Evolutionary conservation across 1,140 invertebrate species (phyloP).

Genomic region (Galleria mellonella): DNA sequence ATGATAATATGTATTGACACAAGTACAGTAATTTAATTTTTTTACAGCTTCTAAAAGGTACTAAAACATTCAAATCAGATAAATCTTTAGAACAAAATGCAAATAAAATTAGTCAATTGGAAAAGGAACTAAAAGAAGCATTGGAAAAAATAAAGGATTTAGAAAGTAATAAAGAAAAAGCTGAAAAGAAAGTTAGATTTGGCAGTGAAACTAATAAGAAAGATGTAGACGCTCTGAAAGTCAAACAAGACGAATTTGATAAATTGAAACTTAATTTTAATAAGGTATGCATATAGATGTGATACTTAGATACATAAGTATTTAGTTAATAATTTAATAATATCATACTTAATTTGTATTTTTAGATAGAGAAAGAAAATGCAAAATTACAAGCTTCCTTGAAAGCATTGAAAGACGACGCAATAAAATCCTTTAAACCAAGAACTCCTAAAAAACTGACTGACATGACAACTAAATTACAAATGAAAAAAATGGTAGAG

Average conservation of each 20-base stretch:
- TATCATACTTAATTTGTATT: slow-evolving; percentile 9
- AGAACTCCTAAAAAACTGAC: slow-evolving; percentile 80
- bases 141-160: slow-evolving; percentile 78
- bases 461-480: slow-evolving; percentile 81
- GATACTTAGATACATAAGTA: slow-evolving; percentile 3
- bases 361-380: slow-evolving; percentile 76
- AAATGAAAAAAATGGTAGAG: slow-evolving; percentile 85
- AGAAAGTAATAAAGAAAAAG: slow-evolving; percentile 72
- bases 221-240: slow-evolving; percentile 73
- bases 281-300: slow-evolving; percentile 36
- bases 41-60: slow-evolving; percentile 67
- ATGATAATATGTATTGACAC: too few relatives aligned
- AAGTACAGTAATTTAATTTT: slow-evolving; percentile 3
- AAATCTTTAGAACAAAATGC: slow-evolving; percentile 74
- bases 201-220: slow-evolving; percentile 65
- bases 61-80: slow-evolving; percentile 70
- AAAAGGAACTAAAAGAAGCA: slow-evolving; percentile 79
- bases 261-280: slow-evolving; percentile 64
- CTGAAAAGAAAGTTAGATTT: slow-evolving; percentile 69
- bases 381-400: slow-evolving; percentile 75
- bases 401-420: slow-evolving; percentile 78
- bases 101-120: slow-evolving; percentile 78
- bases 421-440: slow-evolving; percentile 78
- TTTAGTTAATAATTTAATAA: not conserved
- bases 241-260: slow-evolving; percentile 72